Conservation (phyloP, 2,888 invertebrate genomes). For the Alloplasta piceator region DNA sequence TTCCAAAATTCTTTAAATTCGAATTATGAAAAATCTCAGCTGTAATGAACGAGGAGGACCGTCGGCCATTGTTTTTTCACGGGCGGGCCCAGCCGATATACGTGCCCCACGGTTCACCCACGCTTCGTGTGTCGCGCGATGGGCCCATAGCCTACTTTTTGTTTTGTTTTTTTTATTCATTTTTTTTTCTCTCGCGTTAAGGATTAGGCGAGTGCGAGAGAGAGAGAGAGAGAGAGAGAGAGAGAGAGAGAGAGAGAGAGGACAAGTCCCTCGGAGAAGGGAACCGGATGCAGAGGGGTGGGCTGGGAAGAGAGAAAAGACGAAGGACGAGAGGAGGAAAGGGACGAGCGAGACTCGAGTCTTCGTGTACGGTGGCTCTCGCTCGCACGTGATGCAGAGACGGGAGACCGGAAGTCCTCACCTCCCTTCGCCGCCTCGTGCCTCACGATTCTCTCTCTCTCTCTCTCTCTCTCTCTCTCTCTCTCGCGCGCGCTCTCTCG, state of each 20-base stretch:
- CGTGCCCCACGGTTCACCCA: constrained; percentile 60
- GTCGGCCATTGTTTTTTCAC: constrained; percentile 57
- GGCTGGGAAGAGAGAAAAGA: constrained; percentile 48
- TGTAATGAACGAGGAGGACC: no score
- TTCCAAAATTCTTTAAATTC: no score
- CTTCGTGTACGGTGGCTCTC: constrained; percentile 79
- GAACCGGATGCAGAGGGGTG: constrained; percentile 62
- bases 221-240: constrained; percentile 63
- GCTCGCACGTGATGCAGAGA: constrained; percentile 82
- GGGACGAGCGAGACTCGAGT: constrained; percentile 73
- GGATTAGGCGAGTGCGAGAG: constrained; percentile 70
- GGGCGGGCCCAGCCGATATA: constrained; percentile 45
- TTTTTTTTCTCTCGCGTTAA: constrained; percentile 38
- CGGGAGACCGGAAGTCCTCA: constrained; percentile 81
- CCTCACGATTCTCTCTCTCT: constrained; percentile 59
- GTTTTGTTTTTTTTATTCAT: constrained; percentile 65
- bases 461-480: constrained; percentile 71
- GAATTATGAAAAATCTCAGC: neutral
- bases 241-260: constrained; percentile 55
- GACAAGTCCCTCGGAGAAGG: constrained; percentile 60
- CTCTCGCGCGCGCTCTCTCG: constrained; percentile 63
- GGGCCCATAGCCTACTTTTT: constrained; percentile 80
- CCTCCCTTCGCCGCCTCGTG: constrained; percentile 71
- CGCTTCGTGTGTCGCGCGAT: constrained; percentile 60
- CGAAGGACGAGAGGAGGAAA: constrained; percentile 42